These are phyloP conservation scores for Papilio polytes DNA, from an alignment of 1,140 invertebrate species.

Conservation along the genomic window DNA sequence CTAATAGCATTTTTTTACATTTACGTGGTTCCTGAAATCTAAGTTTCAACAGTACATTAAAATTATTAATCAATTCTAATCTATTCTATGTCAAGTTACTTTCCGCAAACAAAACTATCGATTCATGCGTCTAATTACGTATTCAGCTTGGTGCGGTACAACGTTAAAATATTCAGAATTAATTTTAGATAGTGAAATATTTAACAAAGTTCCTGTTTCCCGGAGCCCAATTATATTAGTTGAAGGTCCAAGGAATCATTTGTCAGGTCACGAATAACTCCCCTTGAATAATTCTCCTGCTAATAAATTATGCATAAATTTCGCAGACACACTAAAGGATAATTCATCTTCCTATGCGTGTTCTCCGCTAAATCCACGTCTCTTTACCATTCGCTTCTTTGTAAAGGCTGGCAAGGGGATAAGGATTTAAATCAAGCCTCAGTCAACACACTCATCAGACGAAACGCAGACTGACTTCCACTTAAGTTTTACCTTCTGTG, in stretches of 20 bases:
- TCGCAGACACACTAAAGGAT: too few species aligned
- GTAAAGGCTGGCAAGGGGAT: too few species aligned
- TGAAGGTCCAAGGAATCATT: conserved; percentile 38
- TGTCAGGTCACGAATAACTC: conserved; percentile 19
- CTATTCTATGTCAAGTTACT: neutral
- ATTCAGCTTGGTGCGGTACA: neutral
- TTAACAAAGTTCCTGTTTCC: conserved; percentile 29
- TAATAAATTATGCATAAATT: conserved; percentile 21
- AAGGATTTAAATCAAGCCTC: too few species aligned
- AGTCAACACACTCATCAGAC: too few species aligned
- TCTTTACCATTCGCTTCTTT: too few species aligned
- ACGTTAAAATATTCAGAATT: conserved; percentile 38
- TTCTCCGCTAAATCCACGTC: too few species aligned
- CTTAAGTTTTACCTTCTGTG: too few species aligned
- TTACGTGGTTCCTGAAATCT: neutral
- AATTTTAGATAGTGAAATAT: conserved; percentile 39
- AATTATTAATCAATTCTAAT: conserved; percentile 1
- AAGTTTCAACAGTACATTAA: neutral
- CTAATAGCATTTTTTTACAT: neutral
- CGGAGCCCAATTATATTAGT: conserved; percentile 30
- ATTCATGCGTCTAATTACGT: conserved; percentile 29
- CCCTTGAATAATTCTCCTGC: conserved; percentile 22
- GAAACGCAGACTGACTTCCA: too few species aligned
- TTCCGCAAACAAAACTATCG: conserved; percentile 29
- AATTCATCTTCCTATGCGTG: too few species aligned